These are phyloP conservation scores for Tenthredo livida DNA, from an alignment of 2,888 invertebrate species.

Conservation along the genomic window DNA sequence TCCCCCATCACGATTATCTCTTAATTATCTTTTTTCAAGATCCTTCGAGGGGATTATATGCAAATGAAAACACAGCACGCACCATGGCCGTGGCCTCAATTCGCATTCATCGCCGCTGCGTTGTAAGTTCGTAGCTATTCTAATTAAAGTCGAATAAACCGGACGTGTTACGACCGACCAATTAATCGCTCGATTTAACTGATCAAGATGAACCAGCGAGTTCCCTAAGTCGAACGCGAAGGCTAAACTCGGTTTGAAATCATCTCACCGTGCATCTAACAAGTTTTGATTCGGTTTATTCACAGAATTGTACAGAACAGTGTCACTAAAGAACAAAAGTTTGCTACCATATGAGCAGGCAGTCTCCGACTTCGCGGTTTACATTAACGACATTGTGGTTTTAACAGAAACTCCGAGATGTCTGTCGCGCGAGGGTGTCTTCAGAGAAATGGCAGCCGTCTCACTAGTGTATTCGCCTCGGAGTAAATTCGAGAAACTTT, in stretches of 20 bases:
- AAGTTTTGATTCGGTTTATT: constrained; percentile 41
- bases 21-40: constrained; percentile 30
- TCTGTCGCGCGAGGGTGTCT: constrained; percentile 31
- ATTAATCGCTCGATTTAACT: constrained; percentile 13
- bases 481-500: constrained; percentile 39
- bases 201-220: background rate
- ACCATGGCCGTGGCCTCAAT: background rate
- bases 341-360: constrained; percentile 18
- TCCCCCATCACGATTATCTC: background rate
- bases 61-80: constrained; percentile 6
- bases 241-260: background rate
- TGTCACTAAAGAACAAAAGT: constrained; percentile 45
- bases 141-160: constrained; percentile 25
- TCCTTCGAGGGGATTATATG: constrained; percentile 15
- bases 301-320: constrained; percentile 4
- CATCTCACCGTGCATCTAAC: constrained; percentile 1
- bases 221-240: background rate
- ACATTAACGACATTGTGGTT: constrained; percentile 51
- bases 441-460: constrained; percentile 35
- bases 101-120: background rate
- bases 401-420: constrained; percentile 42
- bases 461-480: constrained; percentile 15
- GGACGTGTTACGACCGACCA: background rate
- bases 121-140: background rate
- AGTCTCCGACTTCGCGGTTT: constrained; percentile 27